These are phyloP conservation scores for Neomonachus schauinslandi DNA, from an alignment of 2,113 vertebrate species.

Conservation along the genomic window DNA sequence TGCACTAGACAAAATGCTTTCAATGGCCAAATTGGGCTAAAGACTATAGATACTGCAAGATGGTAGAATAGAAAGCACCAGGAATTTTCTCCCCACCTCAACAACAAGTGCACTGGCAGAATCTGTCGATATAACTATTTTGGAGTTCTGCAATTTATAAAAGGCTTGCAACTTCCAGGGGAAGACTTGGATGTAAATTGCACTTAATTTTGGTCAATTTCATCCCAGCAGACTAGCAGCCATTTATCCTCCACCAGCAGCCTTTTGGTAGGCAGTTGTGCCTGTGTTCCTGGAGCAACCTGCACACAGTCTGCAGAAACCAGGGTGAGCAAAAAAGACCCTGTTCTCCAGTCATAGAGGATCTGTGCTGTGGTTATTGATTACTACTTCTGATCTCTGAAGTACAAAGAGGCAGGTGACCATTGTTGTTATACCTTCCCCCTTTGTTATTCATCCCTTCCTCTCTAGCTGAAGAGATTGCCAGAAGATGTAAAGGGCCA, in stretches of 20 bases:
- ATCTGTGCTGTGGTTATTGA: not conserved
- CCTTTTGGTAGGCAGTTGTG: not conserved
- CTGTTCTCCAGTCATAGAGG: not conserved
- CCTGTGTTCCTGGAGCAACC: not conserved
- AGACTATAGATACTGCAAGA: not conserved
- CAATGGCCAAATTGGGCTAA: not conserved
- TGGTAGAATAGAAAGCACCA: not conserved
- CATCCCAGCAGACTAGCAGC: not conserved
- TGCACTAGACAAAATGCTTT: not conserved
- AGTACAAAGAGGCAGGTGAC: not conserved
- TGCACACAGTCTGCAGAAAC: not conserved
- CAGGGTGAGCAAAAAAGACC: not conserved
- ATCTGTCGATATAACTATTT: not conserved
- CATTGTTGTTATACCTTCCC: not conserved
- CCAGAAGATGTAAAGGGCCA: not conserved
- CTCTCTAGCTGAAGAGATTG: not conserved
- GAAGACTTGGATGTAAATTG: not conserved
- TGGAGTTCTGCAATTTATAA: not conserved
- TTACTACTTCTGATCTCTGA: not conserved
- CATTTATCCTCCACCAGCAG: not conserved
- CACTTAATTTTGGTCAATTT: not conserved
- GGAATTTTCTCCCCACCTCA: not conserved
- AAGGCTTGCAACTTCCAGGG: not conserved
- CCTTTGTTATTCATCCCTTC: not conserved
- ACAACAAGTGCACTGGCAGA: not conserved